A percentile compares a stretch with the other conserved stretches of the same genome.
phyloP scores from a whole-genome alignment of 1,140 invertebrate genomes.

The Zophobas morio region DNA sequence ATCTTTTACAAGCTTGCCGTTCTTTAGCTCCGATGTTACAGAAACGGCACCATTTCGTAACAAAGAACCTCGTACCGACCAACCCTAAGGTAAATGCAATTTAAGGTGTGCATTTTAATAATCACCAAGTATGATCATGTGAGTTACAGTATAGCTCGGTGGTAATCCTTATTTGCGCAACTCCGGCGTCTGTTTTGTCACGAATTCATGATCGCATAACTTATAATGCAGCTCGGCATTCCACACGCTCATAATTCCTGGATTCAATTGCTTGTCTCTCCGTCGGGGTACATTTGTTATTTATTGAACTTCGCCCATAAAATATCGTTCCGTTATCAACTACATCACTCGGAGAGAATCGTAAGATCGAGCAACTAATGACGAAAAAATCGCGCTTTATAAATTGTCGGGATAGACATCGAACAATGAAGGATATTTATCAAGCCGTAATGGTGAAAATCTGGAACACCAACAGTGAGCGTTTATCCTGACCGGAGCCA shows the following conservation, averaged over 20 bases:
- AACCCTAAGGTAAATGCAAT: conserved; percentile 15
- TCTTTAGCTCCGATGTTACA: not conserved
- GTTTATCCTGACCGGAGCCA: not conserved
- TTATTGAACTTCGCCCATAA: conserved; percentile 49
- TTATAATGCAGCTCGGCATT: conserved; percentile 53
- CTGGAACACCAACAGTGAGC: not conserved
- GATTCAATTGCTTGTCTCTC: conserved; percentile 57
- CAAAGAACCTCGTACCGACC: not conserved
- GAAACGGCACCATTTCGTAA: conserved; percentile 6
- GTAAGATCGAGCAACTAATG: conserved; percentile 28
- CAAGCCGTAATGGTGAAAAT: conserved; percentile 11
- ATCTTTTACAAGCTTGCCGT: too few relatives aligned
- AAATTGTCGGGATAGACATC: conserved; percentile 17
- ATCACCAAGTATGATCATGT: conserved; percentile 42
- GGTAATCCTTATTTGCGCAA: conserved; percentile 54
- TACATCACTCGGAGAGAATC: conserved; percentile 35
- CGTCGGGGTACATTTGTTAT: conserved; percentile 46
- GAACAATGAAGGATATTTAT: conserved; percentile 34
- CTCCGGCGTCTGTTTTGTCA: conserved; percentile 54
- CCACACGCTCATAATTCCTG: conserved; percentile 54
- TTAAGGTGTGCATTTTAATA: conserved; percentile 43
- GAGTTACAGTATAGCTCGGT: conserved; percentile 39
- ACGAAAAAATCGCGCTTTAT: conserved; percentile 28
- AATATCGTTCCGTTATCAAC: conserved; percentile 49
- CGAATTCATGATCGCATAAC: conserved; percentile 57